Conservation (phyloP, 2,113 vertebrate species). For the Speoplatyrhinus poulsoni region DNA sequence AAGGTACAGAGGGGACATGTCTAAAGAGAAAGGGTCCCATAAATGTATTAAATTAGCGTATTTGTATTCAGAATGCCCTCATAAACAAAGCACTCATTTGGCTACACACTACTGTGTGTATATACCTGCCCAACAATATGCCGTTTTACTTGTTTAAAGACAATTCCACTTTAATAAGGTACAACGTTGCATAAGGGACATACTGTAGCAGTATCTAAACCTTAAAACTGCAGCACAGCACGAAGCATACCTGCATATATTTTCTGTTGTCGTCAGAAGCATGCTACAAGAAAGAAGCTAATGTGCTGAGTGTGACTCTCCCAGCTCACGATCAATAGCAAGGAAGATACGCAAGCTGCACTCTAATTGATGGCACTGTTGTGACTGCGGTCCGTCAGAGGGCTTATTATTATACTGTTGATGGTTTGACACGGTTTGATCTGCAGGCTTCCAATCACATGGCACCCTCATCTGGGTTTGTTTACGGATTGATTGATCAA, state of each 20-base stretch:
- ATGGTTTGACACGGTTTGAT: constrained; percentile 77
- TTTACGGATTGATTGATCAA: constrained; percentile 77
- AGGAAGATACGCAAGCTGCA: constrained; percentile 43
- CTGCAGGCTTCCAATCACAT: constrained; percentile 58
- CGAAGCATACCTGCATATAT: constrained; percentile 28
- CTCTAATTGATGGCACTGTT: constrained; percentile 72
- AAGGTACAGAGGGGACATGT: too few species aligned
- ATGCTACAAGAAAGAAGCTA: constrained; percentile 42
- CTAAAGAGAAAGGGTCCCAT: too few species aligned
- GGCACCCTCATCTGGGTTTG: constrained; percentile 69
- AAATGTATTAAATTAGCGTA: too few species aligned
- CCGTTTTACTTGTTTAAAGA: too few species aligned
- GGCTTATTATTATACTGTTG: constrained; percentile 70
- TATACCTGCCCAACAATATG: too few species aligned
- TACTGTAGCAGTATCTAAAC: constrained; percentile 33
- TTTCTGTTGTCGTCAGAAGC: constrained; percentile 41
- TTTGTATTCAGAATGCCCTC: too few species aligned
- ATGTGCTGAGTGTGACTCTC: constrained; percentile 32
- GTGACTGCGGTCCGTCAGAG: constrained; percentile 73
- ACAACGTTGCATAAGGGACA: too few species aligned
- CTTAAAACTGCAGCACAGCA: constrained; percentile 20
- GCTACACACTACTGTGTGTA: too few species aligned
- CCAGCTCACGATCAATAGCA: constrained; percentile 57
- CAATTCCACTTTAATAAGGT: too few species aligned
- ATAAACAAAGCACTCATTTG: too few species aligned